phyloP scores from a whole-genome alignment of 2,797 vertebrate genomes.

The Psittacula derbiana region DNA sequence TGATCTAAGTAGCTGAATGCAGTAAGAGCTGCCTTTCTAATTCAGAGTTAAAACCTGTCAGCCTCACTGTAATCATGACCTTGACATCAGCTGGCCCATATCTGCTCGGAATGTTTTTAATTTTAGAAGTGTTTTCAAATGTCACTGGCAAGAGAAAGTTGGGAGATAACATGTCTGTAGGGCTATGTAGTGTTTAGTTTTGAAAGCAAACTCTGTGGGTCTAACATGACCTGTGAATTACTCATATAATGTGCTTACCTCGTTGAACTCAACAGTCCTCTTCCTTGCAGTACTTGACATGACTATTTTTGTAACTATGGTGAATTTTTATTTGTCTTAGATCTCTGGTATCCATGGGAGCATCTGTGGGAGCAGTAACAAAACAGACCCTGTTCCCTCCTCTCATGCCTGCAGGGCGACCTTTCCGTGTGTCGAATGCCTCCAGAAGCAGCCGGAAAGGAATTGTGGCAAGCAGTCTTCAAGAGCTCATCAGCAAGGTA shows the following conservation, averaged over 20 bases:
- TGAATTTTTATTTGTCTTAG: constrained; percentile 67
- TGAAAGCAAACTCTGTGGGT: neutral
- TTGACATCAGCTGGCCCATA: neutral
- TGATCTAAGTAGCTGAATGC: neutral
- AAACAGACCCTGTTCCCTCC: constrained; percentile 76
- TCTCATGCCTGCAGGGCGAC: constrained; percentile 69
- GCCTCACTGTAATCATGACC: neutral
- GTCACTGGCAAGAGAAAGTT: neutral
- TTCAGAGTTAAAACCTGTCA: neutral
- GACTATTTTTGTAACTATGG: neutral
- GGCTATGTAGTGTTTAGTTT: neutral
- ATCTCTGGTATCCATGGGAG: constrained; percentile 76
- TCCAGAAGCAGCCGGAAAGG: constrained; percentile 77
- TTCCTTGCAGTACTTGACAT: neutral
- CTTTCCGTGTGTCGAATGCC: constrained; percentile 81
- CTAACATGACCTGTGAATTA: neutral
- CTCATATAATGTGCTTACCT: rapidly evolving
- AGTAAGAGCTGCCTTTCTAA: neutral
- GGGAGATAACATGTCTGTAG: neutral
- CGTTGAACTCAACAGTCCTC: neutral
- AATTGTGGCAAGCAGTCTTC: constrained; percentile 77
- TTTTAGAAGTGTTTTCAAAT: neutral
- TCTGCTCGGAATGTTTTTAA: neutral
- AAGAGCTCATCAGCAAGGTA: constrained; percentile 85
- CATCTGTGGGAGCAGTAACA: constrained; percentile 76